A percentile compares a stretch with the other conserved stretches of the same genome.
Conservation (phyloP, 2,888 invertebrate genomes). For the Saturnia pavonia region DNA sequence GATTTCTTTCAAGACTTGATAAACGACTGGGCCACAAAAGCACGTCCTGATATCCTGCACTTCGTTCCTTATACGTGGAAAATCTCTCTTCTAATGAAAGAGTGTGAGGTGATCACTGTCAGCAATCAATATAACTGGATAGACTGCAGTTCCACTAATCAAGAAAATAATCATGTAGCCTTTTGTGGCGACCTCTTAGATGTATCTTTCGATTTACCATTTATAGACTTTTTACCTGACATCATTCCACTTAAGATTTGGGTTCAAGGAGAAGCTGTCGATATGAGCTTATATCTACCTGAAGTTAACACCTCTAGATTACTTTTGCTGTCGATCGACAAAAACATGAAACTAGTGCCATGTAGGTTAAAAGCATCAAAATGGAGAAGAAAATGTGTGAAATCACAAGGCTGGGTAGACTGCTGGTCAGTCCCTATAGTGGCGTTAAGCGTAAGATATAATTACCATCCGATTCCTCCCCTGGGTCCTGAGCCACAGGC, state of each 20-base stretch:
- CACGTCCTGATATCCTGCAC: conserved; percentile 94
- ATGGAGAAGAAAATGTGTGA: conserved; percentile 92
- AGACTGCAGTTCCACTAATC: conserved; percentile 97
- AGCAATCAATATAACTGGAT: conserved; percentile 99
- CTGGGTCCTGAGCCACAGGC: conserved; percentile 94
- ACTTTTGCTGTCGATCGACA: conserved; percentile 91
- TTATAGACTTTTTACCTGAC: conserved; percentile 95
- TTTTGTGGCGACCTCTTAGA: conserved; percentile 97
- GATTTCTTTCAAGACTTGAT: conserved; percentile 97
- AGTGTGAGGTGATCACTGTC: conserved; percentile 96
- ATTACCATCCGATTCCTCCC: conserved; percentile 95
- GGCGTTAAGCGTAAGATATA: conserved; percentile 94
- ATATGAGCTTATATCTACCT: conserved; percentile 93
- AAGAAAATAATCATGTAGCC: conserved; percentile 96
- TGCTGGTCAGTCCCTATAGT: conserved; percentile 98
- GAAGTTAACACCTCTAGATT: conserved; percentile 94
- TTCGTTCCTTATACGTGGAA: conserved; percentile 99
- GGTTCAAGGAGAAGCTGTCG: conserved; percentile 97
- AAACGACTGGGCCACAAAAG: conserved; percentile 98
- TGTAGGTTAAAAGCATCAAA: conserved; percentile 80
- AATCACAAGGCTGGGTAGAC: conserved; percentile 93
- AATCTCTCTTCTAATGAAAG: conserved; percentile 93
- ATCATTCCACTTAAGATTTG: conserved; percentile 94
- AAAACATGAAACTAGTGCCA: conserved; percentile 92
- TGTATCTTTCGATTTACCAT: conserved; percentile 96